Conservation (phyloP, 1,140 invertebrate species). For the Papilio machaon region DNA sequence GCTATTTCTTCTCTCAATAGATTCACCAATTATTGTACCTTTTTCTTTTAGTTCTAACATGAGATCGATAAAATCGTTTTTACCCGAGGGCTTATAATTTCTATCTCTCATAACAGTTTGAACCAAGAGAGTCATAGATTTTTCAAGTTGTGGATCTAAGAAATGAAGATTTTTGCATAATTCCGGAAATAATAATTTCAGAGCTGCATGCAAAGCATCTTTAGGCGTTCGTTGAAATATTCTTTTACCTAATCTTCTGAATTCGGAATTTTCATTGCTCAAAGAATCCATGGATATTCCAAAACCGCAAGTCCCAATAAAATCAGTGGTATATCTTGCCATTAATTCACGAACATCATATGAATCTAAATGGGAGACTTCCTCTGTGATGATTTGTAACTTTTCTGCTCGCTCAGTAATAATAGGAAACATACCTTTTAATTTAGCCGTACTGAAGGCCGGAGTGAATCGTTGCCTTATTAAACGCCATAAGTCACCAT, state of each 20-base stretch:
- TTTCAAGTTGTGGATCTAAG: constrained; percentile 9
- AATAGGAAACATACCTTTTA: constrained; percentile 83
- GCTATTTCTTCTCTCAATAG: constrained; percentile 10
- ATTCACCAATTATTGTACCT: constrained; percentile 16
- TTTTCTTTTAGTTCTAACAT: constrained; percentile 29
- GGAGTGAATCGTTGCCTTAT: constrained; percentile 84
- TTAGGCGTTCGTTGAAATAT: constrained; percentile 52
- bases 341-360: constrained; percentile 80
- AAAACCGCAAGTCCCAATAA: constrained; percentile 78
- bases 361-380: constrained; percentile 58
- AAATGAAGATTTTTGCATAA: constrained; percentile 22
- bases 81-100: not conserved
- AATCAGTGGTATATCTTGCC: constrained; percentile 66
- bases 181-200: constrained; percentile 26
- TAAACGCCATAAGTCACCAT: constrained; percentile 83
- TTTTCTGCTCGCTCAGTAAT: constrained; percentile 77
- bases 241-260: constrained; percentile 74
- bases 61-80: constrained; percentile 32
- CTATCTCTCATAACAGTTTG: constrained; percentile 27
- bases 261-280: constrained; percentile 79
- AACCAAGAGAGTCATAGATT: constrained; percentile 2
- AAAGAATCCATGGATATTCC: constrained; percentile 82
- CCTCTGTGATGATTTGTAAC: constrained; percentile 69
- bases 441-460: constrained; percentile 85
- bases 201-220: constrained; percentile 41